Percentiles rank a stretch among this genome's conserved stretches.
Conservation (phyloP, 2,113 vertebrate genomes). For the Oxyura jamaicensis region DNA sequence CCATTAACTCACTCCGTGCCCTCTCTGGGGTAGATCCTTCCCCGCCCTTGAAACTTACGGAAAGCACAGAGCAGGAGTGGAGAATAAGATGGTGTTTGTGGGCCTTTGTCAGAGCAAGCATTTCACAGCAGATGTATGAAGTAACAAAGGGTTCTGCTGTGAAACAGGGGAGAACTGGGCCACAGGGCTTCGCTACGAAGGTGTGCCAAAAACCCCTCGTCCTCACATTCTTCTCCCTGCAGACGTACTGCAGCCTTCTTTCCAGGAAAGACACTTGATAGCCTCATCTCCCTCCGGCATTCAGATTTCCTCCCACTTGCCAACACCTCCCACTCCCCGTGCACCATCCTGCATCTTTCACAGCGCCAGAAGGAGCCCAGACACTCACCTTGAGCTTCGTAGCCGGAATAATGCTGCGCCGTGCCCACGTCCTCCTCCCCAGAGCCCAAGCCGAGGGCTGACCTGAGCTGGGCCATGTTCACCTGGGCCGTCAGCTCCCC, state of each 20-base stretch:
- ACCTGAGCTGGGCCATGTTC: conserved; percentile 88
- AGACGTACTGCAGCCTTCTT: neutral
- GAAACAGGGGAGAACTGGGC: neutral
- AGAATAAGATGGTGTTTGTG: neutral
- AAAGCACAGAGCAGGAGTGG: neutral
- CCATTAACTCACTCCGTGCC: neutral
- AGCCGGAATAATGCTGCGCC: conserved; percentile 81
- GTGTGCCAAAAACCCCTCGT: neutral
- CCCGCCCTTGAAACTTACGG: neutral
- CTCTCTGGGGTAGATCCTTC: neutral
- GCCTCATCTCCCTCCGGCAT: neutral
- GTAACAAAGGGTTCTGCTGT: neutral
- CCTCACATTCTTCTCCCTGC: neutral
- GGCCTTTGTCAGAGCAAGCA: neutral
- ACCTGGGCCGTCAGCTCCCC: conserved; percentile 89
- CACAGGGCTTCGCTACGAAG: too few species aligned
- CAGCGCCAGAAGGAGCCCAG: fast-evolving
- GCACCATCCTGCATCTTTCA: fast-evolving
- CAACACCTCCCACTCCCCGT: neutral
- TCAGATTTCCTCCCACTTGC: fast-evolving
- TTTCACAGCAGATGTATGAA: neutral
- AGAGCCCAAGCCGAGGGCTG: conserved; percentile 78
- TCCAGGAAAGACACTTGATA: fast-evolving
- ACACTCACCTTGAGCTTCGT: conserved; percentile 90
- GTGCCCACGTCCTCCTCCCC: conserved; percentile 65